Evolutionary conservation across 2,888 invertebrate genomes (phyloP).

Genomic region (Drosophila seclusa): DNA sequence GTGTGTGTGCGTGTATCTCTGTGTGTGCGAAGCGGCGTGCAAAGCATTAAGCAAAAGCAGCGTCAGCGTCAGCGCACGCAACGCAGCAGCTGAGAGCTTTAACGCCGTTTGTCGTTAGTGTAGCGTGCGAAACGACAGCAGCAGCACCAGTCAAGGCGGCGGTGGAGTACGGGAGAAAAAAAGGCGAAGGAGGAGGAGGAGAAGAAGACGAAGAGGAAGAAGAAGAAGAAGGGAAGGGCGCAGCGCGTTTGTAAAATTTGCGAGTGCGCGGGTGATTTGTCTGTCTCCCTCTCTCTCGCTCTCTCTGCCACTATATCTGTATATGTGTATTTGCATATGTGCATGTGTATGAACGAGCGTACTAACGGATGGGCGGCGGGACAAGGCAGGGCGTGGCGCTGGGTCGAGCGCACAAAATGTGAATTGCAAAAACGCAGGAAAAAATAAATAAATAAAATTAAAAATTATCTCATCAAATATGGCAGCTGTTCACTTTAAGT

Average conservation of each 20-base stretch:
- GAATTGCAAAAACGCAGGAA: constrained; percentile 72
- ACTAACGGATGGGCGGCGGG: neutral
- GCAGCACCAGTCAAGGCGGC: constrained; percentile 12
- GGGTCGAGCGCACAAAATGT: constrained; percentile 38
- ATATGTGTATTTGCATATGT: neutral
- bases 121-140: constrained; percentile 57
- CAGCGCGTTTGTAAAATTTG: constrained; percentile 49
- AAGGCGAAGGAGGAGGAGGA: constrained; percentile 6
- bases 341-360: constrained; percentile 5
- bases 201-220: constrained; percentile 4
- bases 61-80: constrained; percentile 61
- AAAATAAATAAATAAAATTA: constrained; percentile 69
- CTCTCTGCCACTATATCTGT: neutral
- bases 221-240: constrained; percentile 47
- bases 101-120: constrained; percentile 61
- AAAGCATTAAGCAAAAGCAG: constrained; percentile 61
- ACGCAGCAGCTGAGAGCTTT: constrained; percentile 61
- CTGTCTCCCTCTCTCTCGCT: neutral
- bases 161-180: neutral
- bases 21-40: constrained; percentile 48
- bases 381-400: neutral
- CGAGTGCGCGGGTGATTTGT: constrained; percentile 46
- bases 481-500: constrained; percentile 57
- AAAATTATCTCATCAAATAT: constrained; percentile 74
- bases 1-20: constrained; percentile 6